Evolutionary conservation across 1,140 invertebrate genomes (phyloP).

Genomic region (Drosophila trapezifrons): DNA sequence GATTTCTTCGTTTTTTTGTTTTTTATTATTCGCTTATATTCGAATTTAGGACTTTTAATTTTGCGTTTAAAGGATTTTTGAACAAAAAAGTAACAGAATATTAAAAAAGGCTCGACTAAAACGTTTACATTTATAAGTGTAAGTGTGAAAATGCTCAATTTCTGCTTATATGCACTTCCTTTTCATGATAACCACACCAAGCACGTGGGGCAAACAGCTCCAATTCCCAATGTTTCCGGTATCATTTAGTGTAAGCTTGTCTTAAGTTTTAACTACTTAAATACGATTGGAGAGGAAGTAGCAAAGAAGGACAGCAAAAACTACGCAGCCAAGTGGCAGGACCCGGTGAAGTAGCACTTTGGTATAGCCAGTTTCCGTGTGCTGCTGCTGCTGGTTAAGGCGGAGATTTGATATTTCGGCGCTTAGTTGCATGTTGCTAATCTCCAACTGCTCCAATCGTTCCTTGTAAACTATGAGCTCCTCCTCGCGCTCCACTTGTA

Average conservation of each 20-base stretch:
- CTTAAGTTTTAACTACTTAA: slow-evolving; percentile 31
- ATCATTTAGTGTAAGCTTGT: slow-evolving; percentile 6
- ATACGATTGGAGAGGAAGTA: slow-evolving; percentile 67
- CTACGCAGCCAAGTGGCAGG: slow-evolving; percentile 60
- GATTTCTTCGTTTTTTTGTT: slow-evolving; percentile 5
- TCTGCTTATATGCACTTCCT: slow-evolving; percentile 13
- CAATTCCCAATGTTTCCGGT: not conserved
- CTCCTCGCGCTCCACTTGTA: slow-evolving; percentile 68
- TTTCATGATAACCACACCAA: slow-evolving; percentile 5
- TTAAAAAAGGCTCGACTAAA: slow-evolving; percentile 42
- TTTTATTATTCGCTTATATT: slow-evolving; percentile 45
- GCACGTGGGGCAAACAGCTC: slow-evolving; percentile 15
- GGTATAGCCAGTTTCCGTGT: slow-evolving; percentile 1
- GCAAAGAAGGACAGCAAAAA: slow-evolving; percentile 61
- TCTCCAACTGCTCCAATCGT: slow-evolving; percentile 66
- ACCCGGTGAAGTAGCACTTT: slow-evolving; percentile 29
- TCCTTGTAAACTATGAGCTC: slow-evolving; percentile 82
- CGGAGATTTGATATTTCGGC: slow-evolving; percentile 65
- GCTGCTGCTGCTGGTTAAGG: slow-evolving; percentile 41
- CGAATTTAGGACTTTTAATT: slow-evolving; percentile 64
- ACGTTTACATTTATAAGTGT: slow-evolving; percentile 36
- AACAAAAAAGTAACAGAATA: slow-evolving; percentile 47
- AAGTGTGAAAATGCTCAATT: slow-evolving; percentile 48
- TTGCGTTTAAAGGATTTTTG: slow-evolving; percentile 37
- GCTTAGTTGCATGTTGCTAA: slow-evolving; percentile 66